Evolutionary conservation across 2,888 invertebrate species (phyloP), one percentile per base, ranked within the genome.

Genomic region (Leptinotarsa peninsularis): DNA sequence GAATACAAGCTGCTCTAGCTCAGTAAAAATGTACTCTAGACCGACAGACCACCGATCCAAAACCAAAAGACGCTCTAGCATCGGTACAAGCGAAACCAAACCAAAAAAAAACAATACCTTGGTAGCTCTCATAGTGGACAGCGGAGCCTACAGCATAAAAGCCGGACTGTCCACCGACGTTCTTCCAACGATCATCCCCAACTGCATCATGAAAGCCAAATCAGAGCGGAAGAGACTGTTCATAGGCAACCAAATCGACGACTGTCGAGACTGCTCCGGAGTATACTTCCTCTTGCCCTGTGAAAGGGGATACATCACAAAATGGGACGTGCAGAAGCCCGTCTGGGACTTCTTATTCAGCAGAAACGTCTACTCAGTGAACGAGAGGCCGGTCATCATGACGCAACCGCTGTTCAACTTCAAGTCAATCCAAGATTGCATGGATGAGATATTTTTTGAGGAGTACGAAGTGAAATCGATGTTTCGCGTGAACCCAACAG

Each of bases 141-240:
- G 97, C 90, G 98, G 98, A 18, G 98, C 94, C 0, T 94, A 94
- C 85, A 92, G 93, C 0, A 93, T 94, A 1, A 98, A 98, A 91
- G 93, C 94, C 73, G 98, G 97, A n/a, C 91, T 93, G 83, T 92
- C 94, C 2, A 91, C 90, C 10, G 91, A 91, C 81, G 89, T 88
- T 78, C 89, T 93, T 75, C 94, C 96, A 7, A 93, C 93, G 84
- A 86, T 95, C 18, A 91, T 97, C 70, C 98, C 98, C 0, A 99
- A 99, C 89, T 97, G 96, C 85, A 96, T 99, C 49, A 97, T 98
- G 92, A 99, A 99, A 91, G 98, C 98, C 0, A 99, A 98, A 89
- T 97, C 96, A 71, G 99, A 99, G 88, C 90, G 98, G 72, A 93
- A 98, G 14, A 91, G 99, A 63, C 94, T 97, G 0, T 99, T 98